phyloP scores from a whole-genome alignment of 2,797 vertebrate genomes.

The Steatocranus sp. region DNA sequence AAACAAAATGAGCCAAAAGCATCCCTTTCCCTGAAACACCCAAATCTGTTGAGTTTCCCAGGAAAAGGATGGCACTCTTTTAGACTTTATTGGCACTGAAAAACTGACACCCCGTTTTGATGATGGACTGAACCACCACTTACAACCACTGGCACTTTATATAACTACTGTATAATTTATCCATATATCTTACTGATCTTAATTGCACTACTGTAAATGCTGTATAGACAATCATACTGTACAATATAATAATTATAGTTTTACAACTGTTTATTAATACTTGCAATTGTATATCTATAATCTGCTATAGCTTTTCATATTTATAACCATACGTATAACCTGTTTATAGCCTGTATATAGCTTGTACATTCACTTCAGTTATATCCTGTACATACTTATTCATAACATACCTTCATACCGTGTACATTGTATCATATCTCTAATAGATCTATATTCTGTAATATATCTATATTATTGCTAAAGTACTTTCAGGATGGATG shows the following conservation, averaged over 20 bases:
- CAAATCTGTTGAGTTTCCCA: neutral
- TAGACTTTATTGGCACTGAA: neutral
- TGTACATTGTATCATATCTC: neutral
- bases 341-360: neutral
- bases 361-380: neutral
- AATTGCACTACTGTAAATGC: neutral
- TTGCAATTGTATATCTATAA: neutral
- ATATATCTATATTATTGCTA: neutral
- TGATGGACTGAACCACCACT: neutral
- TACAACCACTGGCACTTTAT: neutral
- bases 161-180: neutral
- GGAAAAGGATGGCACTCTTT: neutral
- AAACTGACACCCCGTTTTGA: neutral
- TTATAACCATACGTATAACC: neutral
- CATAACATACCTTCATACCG: neutral
- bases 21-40: constrained; percentile 6
- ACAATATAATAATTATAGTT: neutral
- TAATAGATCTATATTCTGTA: neutral
- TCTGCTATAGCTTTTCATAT: neutral
- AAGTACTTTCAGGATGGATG: neutral
- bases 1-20: constrained; percentile 1
- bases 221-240: neutral
- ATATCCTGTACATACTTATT: neutral
- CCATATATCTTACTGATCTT: neutral
- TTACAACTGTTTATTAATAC: neutral